These are phyloP conservation scores for Malurus cyaneus DNA, from an alignment of 2,113 vertebrate genomes.

Conservation along the genomic window DNA sequence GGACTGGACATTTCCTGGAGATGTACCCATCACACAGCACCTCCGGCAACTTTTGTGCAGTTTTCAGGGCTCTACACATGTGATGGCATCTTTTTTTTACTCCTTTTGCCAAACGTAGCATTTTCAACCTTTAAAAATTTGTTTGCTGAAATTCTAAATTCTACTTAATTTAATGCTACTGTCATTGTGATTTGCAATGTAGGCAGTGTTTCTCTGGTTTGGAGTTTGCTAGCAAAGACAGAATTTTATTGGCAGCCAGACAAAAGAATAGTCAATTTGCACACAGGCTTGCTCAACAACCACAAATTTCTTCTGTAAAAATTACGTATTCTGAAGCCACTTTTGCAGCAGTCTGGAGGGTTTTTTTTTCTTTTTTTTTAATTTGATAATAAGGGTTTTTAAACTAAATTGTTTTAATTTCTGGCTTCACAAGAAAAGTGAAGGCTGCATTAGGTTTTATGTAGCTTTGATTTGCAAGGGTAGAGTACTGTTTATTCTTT, in stretches of 20 bases:
- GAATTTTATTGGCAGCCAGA: not conserved
- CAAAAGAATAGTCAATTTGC: not conserved
- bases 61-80: not conserved
- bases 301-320: not conserved
- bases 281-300: not conserved
- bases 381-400: not conserved
- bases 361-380: not conserved
- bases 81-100: not conserved
- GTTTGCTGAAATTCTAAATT: not conserved
- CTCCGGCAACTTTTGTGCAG: not conserved
- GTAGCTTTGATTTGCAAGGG: not conserved
- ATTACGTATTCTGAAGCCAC: not conserved
- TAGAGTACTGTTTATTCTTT: not conserved
- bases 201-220: not conserved
- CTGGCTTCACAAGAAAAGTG: not conserved
- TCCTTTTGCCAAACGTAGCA: not conserved
- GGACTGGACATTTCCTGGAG: not conserved
- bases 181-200: not conserved
- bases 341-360: not conserved
- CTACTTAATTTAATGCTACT: not conserved
- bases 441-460: not conserved
- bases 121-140: not conserved
- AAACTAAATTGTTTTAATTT: not conserved
- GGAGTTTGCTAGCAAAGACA: not conserved
- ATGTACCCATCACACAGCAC: not conserved